phyloP scores from a whole-genome alignment of 2,888 invertebrate species.

The Micropterix aruncella region DNA sequence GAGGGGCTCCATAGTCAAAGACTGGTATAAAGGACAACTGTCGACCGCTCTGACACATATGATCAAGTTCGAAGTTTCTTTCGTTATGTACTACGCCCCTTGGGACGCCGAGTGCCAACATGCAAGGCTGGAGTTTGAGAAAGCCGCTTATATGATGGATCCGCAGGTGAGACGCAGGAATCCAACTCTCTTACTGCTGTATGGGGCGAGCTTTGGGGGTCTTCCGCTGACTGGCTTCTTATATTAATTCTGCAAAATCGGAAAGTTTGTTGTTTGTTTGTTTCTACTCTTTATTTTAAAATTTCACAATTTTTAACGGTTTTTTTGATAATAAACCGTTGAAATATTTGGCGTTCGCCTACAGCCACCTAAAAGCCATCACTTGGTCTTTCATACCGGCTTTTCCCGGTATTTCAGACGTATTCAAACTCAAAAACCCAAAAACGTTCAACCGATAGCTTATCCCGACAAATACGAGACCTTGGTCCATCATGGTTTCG shows the following conservation, averaged over 20 bases:
- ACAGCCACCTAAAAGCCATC: too few species aligned
- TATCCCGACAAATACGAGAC: too few species aligned
- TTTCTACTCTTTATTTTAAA: too few species aligned
- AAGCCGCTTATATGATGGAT: slow-evolving; percentile 53
- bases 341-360: too few species aligned
- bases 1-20: slow-evolving; percentile 50
- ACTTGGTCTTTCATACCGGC: too few species aligned
- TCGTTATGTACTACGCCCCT: slow-evolving; percentile 90
- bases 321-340: neutral
- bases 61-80: slow-evolving; percentile 56
- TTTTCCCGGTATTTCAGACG: too few species aligned
- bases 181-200: too few species aligned
- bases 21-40: slow-evolving; percentile 68
- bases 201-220: neutral
- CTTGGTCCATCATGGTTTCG: too few species aligned
- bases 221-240: slow-evolving; percentile 3
- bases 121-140: slow-evolving; percentile 59
- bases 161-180: slow-evolving; percentile 58
- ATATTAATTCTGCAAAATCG: slow-evolving; percentile 1
- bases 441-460: too few species aligned
- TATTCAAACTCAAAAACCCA: too few species aligned
- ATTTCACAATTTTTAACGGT: neutral
- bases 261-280: too few species aligned
- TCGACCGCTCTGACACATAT: slow-evolving; percentile 45
- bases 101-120: slow-evolving; percentile 84